Evolutionary conservation across 2,888 invertebrate species (phyloP), one percentile per base, ranked within the genome.

Genomic region (Tetanocera ferruginea): DNA sequence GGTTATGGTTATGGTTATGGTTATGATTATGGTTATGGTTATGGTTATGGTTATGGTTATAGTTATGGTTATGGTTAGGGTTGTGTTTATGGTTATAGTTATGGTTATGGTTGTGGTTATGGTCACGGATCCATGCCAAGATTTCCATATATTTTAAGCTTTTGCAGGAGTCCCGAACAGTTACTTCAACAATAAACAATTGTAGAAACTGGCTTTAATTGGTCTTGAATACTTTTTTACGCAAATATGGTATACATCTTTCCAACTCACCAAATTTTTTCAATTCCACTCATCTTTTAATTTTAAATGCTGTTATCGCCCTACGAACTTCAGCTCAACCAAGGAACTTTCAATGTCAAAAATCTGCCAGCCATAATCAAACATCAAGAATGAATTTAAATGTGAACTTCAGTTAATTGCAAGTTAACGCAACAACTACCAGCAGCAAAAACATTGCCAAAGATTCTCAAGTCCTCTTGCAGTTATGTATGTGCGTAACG

Each of bases 251-350:
- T 43, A 3, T 43, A 1, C 43, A 43, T 43, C 43, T 2, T 2
- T 43, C 2, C 11, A 43, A 43, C 2, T 43, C 1, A 43, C 1
- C 43, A 43, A 11, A n/a, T 11, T 43, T 14, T 43, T 43, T 1
- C 37, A 51, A 74, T 74, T 52, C 74, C 66, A 52, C 34, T 19
- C 37, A 76, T 67, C 67, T 76, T 34, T 23, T 57, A 76, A 52
- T 66, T 67, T 31, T 52, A 34, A 3, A 37, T 8, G 17, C 17
- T 6, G 14, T 51, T 51, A 34, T 1, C 14, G n/a, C 23, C 28
- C n/a, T 31, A 5, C 52, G 28, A 25, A 6, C 71, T 37, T 17
- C 71, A n/a, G 57, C 43, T 57, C 23, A 19, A 57, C 6, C 25
- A 43, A 72, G 19, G 2, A 67, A 19, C 43, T 23, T 67, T 23